Evolutionary conservation across 35 echinoderm and acorn worm species (phyloP).

Genomic region (Ophiothrix spiculata): DNA sequence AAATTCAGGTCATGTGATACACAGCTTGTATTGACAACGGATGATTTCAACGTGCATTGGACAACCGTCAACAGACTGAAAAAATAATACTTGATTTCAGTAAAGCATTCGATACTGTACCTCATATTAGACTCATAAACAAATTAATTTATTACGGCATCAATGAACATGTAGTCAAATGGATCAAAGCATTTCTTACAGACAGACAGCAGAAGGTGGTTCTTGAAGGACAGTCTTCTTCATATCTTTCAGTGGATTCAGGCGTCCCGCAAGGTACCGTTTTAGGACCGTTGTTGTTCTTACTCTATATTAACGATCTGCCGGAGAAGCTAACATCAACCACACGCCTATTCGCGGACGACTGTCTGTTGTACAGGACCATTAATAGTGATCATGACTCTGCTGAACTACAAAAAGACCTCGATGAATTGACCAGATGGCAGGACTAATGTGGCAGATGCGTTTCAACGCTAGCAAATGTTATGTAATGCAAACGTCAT

Average conservation of each 20-base stretch:
- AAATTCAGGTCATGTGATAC: background rate
- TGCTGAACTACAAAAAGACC: background rate
- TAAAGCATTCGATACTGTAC: slow-evolving; percentile 30
- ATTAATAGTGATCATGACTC: background rate
- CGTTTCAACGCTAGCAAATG: slow-evolving; percentile 27
- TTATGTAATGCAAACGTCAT: slow-evolving; percentile 21
- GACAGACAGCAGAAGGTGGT: slow-evolving; percentile 9
- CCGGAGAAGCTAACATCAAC: slow-evolving; percentile 18
- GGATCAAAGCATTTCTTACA: slow-evolving; percentile 15
- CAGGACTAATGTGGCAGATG: slow-evolving; percentile 31
- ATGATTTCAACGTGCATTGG: background rate
- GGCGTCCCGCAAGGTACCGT: background rate
- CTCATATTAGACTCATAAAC: slow-evolving; percentile 15
- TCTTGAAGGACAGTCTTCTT: slow-evolving; percentile 18
- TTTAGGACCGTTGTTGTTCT: background rate
- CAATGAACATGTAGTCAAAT: slow-evolving; percentile 1
- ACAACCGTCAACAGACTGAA: background rate
- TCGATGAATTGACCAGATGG: slow-evolving; percentile 14
- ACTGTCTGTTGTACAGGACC: slow-evolving; percentile 13
- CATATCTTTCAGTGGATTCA: slow-evolving; percentile 3
- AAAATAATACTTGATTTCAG: slow-evolving; percentile 21
- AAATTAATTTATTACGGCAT: slow-evolving; percentile 34
- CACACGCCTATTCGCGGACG: slow-evolving; percentile 13
- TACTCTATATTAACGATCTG: slow-evolving; percentile 22
- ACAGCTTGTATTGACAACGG: background rate